phyloP scores from a whole-genome alignment of 2,113 vertebrate genomes.

The Hydrochoerus hydrochaeris region DNA sequence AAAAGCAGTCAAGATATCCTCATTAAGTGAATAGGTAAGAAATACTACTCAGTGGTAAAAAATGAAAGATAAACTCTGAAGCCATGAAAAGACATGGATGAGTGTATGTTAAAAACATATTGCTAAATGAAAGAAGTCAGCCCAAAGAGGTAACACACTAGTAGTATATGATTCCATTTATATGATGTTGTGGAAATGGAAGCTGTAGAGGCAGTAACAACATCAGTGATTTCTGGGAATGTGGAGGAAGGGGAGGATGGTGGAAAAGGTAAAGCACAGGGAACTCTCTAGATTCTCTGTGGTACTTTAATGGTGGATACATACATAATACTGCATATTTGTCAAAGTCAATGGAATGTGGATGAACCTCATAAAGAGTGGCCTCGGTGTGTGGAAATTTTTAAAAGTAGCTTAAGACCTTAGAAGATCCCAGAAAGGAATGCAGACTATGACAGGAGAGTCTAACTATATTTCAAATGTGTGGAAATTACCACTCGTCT shows the following conservation, averaged over 20 bases:
- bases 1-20: background rate
- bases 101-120: background rate
- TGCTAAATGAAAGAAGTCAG: background rate
- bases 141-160: background rate
- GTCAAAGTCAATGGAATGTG: background rate
- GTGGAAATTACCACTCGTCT: background rate
- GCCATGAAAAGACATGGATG: background rate
- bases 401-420: background rate
- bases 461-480: background rate
- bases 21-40: background rate
- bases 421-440: background rate
- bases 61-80: background rate
- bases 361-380: background rate
- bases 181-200: background rate
- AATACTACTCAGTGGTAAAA: background rate
- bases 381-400: background rate
- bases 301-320: background rate
- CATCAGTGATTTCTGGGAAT: background rate
- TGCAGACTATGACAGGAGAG: background rate
- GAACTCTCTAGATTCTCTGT: background rate
- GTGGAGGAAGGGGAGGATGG: background rate
- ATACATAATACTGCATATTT: background rate
- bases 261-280: background rate
- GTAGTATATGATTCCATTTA: background rate
- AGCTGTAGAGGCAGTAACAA: slow-evolving; percentile 19